Evolutionary conservation across 2,113 vertebrate genomes (phyloP), one percentile per base, ranked within the genome.

Genomic region (Ceyx margarethae): DNA sequence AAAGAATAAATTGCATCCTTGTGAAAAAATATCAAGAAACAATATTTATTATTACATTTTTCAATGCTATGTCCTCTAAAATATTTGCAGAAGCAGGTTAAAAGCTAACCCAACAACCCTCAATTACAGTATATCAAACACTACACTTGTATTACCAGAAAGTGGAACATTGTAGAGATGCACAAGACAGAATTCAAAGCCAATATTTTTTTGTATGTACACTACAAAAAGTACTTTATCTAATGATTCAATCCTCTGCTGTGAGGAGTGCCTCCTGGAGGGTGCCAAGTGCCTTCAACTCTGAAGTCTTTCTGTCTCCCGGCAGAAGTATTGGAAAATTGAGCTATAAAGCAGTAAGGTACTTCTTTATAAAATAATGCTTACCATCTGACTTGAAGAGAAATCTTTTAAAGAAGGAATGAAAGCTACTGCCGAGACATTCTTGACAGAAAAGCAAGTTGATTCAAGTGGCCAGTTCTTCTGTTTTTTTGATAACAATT

Each of bases 381-480:
- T 87, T 91, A 91, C 81, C 64, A 69, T 87, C 86, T 82, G 64
- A 92, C 56, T 95, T 80, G 87, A 93, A 91, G 91, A 96, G 95
- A 94, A 96, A 91, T 77, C 66, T 85, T 85, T 93, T 81, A 96
- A 81, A 93, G 90, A 75, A 92, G 68, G 45, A 94, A 85, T 71
- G 91, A 94, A 95, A 95, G 75, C 84, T 94, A 94, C 95, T 46
- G 81, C 96, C 95, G 95, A 92, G 95, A 93, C 68, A 77, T 71
- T 96, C 89, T 94, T 94, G 87, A 92, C 60, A 91, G 84, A 94
- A 95, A 93, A 91, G 81, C 51, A 85, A 89, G 89, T 67, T 87
- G 89, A 93, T 95, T 96, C 89, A 94, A 96, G 94, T 93, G 75
- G 92, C 86, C 84, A 77, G 77, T 91, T 93, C 74, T 91, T 92